Conservation (phyloP, 2,888 invertebrate genomes). For the Panorpa germanica region DNA sequence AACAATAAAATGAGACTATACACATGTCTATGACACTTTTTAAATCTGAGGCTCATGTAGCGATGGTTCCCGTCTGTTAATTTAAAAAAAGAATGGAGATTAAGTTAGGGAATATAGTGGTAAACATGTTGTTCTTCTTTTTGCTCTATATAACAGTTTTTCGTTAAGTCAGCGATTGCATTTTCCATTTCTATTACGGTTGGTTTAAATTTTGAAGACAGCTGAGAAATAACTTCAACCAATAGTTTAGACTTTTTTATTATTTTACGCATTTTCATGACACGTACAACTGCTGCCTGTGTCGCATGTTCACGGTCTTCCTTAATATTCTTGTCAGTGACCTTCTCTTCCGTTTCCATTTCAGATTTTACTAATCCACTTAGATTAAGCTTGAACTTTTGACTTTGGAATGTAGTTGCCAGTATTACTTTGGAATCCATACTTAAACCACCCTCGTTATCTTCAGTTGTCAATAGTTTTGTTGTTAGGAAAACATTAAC, state of each 20-base stretch:
- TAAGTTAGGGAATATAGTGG: conserved; percentile 95
- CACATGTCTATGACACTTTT: no score
- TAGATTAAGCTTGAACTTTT: conserved; percentile 94
- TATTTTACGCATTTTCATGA: conserved; percentile 97
- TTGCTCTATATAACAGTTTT: conserved; percentile 95
- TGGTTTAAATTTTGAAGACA: conserved; percentile 91
- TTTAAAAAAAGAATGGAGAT: no score
- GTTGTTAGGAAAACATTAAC: conserved; percentile 88
- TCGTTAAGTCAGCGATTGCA: conserved; percentile 98
- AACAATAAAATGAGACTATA: no score
- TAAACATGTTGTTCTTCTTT: conserved; percentile 97
- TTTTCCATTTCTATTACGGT: conserved; percentile 97
- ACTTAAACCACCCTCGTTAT: conserved; percentile 58
- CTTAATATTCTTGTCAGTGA: conserved; percentile 96
- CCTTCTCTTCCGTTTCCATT: conserved; percentile 89
- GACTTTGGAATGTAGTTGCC: conserved; percentile 69
- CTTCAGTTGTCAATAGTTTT: conserved; percentile 63
- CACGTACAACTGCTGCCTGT: conserved; percentile 78
- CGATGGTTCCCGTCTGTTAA: no score
- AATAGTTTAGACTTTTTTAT: conserved; percentile 88
- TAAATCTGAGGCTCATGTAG: no score
- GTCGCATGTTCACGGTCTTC: conserved; percentile 96
- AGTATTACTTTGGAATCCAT: conserved; percentile 56
- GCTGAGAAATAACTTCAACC: conserved; percentile 89
- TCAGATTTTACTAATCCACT: conserved; percentile 97